Percentiles rank a stretch among this genome's conserved stretches.
Evolutionary conservation across 2,113 vertebrate species (phyloP).

Genomic region (Ammodytes marinus): DNA sequence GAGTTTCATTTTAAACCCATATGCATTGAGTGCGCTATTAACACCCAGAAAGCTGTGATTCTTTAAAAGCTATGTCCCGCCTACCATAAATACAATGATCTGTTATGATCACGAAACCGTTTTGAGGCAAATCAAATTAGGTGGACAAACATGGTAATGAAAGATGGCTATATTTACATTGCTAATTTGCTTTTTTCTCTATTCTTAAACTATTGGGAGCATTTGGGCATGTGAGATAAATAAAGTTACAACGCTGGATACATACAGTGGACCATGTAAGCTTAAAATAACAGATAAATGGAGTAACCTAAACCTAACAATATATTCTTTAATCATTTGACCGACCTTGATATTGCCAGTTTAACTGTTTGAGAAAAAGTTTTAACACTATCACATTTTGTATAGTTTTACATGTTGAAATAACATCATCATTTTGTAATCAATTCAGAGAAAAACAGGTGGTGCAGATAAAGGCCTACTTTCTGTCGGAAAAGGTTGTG

Average conservation of each 20-base stretch:
- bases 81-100: conserved; percentile 22
- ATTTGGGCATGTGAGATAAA: too few relatives aligned
- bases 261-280: neutral
- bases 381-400: neutral
- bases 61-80: neutral
- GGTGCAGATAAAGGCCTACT: neutral
- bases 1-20: conserved; percentile 6
- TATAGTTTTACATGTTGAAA: neutral
- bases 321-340: neutral
- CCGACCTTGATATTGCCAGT: neutral
- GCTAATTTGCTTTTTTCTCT: neutral
- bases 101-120: neutral
- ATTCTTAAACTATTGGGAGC: neutral
- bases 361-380: neutral
- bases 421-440: neutral
- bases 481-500: neutral
- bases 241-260: neutral
- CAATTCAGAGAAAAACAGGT: neutral
- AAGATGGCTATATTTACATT: neutral
- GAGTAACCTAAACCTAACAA: too few relatives aligned
- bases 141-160: neutral
- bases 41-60: neutral
- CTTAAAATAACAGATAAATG: neutral
- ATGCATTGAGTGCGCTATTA: neutral
- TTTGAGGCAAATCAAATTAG: conserved; percentile 22